Conservation (phyloP, 2,888 invertebrate genomes). For the Himalopsyche kuldschensis region DNA sequence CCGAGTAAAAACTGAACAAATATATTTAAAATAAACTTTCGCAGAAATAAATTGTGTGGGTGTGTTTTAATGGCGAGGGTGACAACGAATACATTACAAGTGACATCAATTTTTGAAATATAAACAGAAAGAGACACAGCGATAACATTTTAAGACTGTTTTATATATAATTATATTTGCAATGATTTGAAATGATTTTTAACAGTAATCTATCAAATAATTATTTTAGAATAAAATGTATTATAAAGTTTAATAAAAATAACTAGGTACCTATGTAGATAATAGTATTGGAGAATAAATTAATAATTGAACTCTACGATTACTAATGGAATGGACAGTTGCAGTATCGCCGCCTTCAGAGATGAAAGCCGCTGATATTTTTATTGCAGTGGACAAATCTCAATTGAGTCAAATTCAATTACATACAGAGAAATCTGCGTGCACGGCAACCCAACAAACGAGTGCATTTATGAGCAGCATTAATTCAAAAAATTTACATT, state of each 20-base stretch:
- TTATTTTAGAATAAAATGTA: not conserved
- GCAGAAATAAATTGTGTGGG: not conserved
- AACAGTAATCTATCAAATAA: not conserved
- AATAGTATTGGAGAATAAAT: not conserved
- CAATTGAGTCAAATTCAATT: no score
- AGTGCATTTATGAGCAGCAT: no score
- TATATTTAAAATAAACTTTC: not conserved
- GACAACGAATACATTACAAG: not conserved
- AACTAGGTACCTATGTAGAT: not conserved
- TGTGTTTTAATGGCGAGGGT: not conserved
- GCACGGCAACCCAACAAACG: no score
- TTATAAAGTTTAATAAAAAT: not conserved
- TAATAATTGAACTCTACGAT: not conserved
- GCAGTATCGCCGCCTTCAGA: not conserved
- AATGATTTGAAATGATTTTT: not conserved
- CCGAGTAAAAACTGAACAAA: not conserved
- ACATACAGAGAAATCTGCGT: no score
- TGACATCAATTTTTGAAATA: not conserved
- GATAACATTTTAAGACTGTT: not conserved
- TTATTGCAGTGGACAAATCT: no score
- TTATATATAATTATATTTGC: not conserved
- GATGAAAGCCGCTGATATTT: not conserved
- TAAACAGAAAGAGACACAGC: not conserved
- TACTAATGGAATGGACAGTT: not conserved
- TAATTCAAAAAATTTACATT: no score